These are phyloP conservation scores for Hetaerina titia DNA, from an alignment of 2,888 invertebrate genomes.

Conservation along the genomic window DNA sequence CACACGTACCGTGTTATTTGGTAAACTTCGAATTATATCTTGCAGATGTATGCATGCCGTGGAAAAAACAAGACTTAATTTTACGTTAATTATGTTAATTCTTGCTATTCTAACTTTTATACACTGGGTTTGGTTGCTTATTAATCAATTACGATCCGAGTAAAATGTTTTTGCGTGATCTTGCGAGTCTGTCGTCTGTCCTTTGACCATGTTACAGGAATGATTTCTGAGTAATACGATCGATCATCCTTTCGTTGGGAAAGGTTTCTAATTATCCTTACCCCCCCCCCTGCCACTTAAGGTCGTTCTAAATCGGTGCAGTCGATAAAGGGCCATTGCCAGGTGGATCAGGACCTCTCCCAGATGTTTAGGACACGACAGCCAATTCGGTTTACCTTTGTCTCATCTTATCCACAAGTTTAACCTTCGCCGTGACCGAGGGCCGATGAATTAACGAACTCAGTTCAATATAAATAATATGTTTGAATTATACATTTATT, in stretches of 20 bases:
- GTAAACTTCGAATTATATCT: too few species aligned
- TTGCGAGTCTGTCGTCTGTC: not conserved
- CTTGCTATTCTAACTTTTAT: too few species aligned
- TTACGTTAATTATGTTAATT: too few species aligned
- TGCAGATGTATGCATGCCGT: too few species aligned
- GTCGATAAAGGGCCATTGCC: not conserved
- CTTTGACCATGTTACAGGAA: not conserved
- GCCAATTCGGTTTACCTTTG: not conserved
- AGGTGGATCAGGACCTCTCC: not conserved
- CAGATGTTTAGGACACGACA: not conserved
- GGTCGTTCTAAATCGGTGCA: conserved; percentile 20
- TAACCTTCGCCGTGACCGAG: not conserved
- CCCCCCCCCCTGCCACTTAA: not conserved
- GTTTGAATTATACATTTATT: too few species aligned
- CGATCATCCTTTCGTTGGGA: not conserved
- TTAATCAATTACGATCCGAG: too few species aligned
- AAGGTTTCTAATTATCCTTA: not conserved
- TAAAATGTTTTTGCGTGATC: not conserved
- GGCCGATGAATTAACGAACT: too few species aligned
- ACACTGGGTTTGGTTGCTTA: too few species aligned
- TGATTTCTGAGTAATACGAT: not conserved
- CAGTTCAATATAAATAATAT: too few species aligned
- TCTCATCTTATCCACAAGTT: not conserved
- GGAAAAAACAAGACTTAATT: too few species aligned
- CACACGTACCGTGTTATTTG: too few species aligned